These are phyloP conservation scores for Tenebrio molitor DNA, from an alignment of 1,140 invertebrate species.

Conservation along the genomic window DNA sequence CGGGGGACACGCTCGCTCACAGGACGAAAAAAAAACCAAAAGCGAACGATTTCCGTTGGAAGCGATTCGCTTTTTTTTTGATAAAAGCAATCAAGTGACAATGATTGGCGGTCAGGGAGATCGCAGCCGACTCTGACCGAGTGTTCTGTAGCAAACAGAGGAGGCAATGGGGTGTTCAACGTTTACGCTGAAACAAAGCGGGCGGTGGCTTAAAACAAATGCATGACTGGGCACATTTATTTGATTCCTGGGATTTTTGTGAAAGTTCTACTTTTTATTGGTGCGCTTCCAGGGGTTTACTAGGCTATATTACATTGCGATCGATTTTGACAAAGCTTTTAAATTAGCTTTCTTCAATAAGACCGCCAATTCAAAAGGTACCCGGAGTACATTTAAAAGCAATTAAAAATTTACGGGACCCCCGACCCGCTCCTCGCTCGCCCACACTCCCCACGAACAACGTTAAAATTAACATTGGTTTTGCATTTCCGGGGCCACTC, in stretches of 20 bases:
- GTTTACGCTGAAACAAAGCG: slow-evolving; percentile 52
- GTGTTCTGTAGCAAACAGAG: slow-evolving; percentile 49
- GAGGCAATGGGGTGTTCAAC: slow-evolving; percentile 51
- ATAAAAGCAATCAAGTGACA: slow-evolving; percentile 53
- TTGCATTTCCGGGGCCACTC: slow-evolving; percentile 42
- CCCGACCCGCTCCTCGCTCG: slow-evolving; percentile 15
- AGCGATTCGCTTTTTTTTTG: slow-evolving; percentile 44
- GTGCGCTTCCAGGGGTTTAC: slow-evolving; percentile 32
- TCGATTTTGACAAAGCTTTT: slow-evolving; percentile 43
- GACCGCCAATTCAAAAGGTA: slow-evolving; percentile 34
- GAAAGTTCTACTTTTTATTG: slow-evolving; percentile 46
- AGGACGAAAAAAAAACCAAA: slow-evolving; percentile 3
- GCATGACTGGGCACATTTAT: slow-evolving; percentile 55
- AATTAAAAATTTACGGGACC: slow-evolving; percentile 51
- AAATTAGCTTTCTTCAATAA: slow-evolving; percentile 49
- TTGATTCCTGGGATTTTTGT: slow-evolving; percentile 52
- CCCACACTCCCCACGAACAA: no score
- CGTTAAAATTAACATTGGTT: slow-evolving; percentile 48
- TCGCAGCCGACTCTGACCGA: slow-evolving; percentile 40
- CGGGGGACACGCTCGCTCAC: no score
- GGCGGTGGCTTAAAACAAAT: slow-evolving; percentile 50
- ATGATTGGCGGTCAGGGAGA: slow-evolving; percentile 53
- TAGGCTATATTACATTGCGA: slow-evolving; percentile 46
- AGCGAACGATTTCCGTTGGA: slow-evolving; percentile 23
- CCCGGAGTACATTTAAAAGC: slow-evolving; percentile 46